phyloP scores from a whole-genome alignment of 2,888 invertebrate species.

The Allacma fusca region DNA sequence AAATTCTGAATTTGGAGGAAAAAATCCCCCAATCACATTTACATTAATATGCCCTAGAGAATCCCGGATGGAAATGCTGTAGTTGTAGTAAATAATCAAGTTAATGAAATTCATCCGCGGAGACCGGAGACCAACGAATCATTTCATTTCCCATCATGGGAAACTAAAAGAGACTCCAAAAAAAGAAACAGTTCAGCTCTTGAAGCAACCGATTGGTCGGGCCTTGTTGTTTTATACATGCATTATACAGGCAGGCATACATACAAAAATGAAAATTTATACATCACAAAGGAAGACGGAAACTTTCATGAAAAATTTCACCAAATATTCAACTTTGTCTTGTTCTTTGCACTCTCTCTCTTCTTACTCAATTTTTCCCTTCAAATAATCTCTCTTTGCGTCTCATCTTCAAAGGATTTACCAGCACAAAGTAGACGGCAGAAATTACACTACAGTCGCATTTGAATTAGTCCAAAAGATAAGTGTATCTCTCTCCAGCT shows the following conservation, averaged over 20 bases:
- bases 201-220: too few species aligned
- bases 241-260: neutral
- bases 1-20: too few species aligned
- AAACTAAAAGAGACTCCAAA: neutral
- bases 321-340: neutral
- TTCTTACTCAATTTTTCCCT: neutral
- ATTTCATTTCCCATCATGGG: slow-evolving; percentile 3
- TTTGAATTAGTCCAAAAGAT: slow-evolving; percentile 16
- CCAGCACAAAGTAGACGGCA: neutral
- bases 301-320: neutral
- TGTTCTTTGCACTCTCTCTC: neutral
- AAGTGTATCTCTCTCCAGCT: slow-evolving; percentile 65
- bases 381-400: too few species aligned
- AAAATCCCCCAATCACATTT: too few species aligned
- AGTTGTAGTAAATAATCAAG: neutral
- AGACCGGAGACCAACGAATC: neutral
- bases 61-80: too few species aligned
- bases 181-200: too few species aligned
- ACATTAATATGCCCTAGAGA: too few species aligned
- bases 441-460: neutral
- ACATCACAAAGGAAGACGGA: neutral
- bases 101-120: neutral
- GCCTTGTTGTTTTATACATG: too few species aligned
- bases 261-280: slow-evolving; percentile 11
- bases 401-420: neutral